phyloP scores from a whole-genome alignment of 2,888 invertebrate genomes.

The Automeris io region DNA sequence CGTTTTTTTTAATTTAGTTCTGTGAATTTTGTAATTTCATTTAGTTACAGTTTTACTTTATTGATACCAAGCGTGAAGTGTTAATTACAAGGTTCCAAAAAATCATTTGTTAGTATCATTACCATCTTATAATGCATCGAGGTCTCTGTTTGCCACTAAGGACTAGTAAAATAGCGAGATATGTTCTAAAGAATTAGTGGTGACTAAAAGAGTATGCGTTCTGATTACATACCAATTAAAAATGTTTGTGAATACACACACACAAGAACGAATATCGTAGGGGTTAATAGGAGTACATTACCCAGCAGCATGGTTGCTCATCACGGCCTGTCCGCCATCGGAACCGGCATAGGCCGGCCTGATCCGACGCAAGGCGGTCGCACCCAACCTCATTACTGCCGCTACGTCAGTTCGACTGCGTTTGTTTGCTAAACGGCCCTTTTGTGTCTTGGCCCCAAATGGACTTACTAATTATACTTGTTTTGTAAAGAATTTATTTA shows the following conservation, averaged over 20 bases:
- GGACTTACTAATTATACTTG: conserved; percentile 38
- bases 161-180: background rate
- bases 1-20: no score
- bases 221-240: conserved; percentile 17
- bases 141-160: no score
- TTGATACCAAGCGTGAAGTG: no score
- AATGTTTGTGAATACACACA: conserved; percentile 8
- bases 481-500: background rate
- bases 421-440: conserved; percentile 33
- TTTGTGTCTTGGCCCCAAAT: conserved; percentile 40
- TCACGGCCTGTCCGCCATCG: conserved; percentile 3
- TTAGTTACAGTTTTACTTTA: no score
- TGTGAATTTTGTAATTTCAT: no score
- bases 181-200: background rate
- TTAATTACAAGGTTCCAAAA: no score
- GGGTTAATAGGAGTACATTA: conserved; percentile 47
- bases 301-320: background rate
- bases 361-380: conserved; percentile 25
- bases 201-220: background rate
- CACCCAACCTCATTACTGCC: conserved; percentile 14
- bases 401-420: conserved; percentile 13
- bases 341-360: conserved; percentile 24
- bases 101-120: no score
- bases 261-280: conserved; percentile 24
- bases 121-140: no score